phyloP scores from a whole-genome alignment of 2,113 vertebrate genomes.

The Pterocles burchelli region DNA sequence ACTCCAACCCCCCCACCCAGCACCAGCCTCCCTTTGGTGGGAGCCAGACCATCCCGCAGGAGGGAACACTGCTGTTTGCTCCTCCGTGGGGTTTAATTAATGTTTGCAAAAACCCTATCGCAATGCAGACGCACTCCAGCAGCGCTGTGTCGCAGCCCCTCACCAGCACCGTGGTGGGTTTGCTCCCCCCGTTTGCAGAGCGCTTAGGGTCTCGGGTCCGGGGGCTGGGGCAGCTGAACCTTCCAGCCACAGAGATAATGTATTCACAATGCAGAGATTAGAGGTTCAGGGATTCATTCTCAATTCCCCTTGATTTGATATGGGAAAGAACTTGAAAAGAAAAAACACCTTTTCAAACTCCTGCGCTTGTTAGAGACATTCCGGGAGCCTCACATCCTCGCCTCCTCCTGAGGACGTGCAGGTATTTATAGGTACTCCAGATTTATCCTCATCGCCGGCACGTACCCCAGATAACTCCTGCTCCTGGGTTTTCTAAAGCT shows the following conservation, averaged over 20 bases:
- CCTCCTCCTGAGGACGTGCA: neutral
- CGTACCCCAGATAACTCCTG: neutral
- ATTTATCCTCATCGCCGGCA: neutral
- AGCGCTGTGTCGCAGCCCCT: neutral
- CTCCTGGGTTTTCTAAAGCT: neutral
- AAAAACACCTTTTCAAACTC: neutral
- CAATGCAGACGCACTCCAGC: neutral
- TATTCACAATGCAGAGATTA: neutral
- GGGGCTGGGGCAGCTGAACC: neutral
- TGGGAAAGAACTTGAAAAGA: neutral
- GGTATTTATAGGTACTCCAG: neutral
- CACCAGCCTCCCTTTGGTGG: too few relatives aligned
- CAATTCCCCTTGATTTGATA: constrained; percentile 8
- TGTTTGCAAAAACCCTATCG: neutral
- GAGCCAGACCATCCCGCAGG: neutral
- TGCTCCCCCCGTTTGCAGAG: too few relatives aligned
- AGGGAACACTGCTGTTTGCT: too few relatives aligned
- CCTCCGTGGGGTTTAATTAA: neutral
- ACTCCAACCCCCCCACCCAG: too few relatives aligned
- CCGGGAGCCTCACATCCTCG: neutral
- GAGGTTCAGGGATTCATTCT: neutral
- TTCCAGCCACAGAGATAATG: neutral
- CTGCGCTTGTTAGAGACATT: neutral
- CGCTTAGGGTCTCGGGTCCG: too few relatives aligned
- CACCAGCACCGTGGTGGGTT: too few relatives aligned